Evolutionary conservation across 2,797 vertebrate genomes (phyloP).

Genomic region (Arctocebus calabarensis): DNA sequence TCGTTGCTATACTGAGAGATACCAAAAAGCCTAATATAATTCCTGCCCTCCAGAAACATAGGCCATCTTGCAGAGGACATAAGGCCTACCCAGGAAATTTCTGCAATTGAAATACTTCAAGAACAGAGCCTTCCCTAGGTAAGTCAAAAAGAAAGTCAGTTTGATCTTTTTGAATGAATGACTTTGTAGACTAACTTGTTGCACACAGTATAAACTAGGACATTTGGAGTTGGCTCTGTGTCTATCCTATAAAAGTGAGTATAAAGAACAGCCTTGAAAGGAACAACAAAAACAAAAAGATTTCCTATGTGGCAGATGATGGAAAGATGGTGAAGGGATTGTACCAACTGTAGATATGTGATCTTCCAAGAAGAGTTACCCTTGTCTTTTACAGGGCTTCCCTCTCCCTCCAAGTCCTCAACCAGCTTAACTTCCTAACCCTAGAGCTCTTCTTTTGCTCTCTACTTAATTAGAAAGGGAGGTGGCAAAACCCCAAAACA

Average conservation of each 20-base stretch:
- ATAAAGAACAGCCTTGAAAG: not conserved
- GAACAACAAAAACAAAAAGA: conserved; percentile 2
- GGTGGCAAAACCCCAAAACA: not conserved
- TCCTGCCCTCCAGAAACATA: not conserved
- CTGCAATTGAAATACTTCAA: conserved; percentile 11
- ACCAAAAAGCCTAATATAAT: not conserved
- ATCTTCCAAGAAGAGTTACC: not conserved
- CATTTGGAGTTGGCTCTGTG: not conserved
- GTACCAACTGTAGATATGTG: not conserved
- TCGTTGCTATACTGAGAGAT: conserved; percentile 37
- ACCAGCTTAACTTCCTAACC: not conserved
- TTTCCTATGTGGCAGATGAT: not conserved
- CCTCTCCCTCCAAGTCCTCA: not conserved
- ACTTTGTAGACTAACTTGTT: not conserved
- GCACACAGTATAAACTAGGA: not conserved
- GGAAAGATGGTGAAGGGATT: not conserved
- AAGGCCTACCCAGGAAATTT: not conserved
- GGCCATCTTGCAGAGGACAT: not conserved
- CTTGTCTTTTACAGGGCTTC: not conserved
- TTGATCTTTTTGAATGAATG: not conserved
- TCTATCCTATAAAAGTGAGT: not conserved
- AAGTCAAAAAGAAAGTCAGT: not conserved
- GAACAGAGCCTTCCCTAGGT: not conserved
- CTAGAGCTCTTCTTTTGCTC: not conserved
- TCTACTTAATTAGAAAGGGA: conserved; percentile 2